Evolutionary conservation across 2,797 vertebrate genomes (phyloP).

Genomic region (Protonibea diacanthus): DNA sequence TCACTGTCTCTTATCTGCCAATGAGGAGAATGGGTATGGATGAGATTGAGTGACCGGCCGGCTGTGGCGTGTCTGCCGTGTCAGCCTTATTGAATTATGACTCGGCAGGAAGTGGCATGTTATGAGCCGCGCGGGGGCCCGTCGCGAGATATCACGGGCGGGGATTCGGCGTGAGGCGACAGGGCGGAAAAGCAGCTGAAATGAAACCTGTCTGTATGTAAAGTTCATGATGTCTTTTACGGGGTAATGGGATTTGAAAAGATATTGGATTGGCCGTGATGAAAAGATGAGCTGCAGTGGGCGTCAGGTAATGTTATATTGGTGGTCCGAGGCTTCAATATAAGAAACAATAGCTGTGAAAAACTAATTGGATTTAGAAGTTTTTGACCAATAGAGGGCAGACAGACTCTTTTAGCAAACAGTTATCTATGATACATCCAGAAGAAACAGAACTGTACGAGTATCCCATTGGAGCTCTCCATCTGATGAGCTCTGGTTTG

Average conservation of each 20-base stretch:
- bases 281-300: constrained; percentile 44
- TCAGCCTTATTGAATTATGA: constrained; percentile 82
- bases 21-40: constrained; percentile 69
- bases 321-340: neutral
- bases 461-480: neutral
- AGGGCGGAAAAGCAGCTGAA: constrained; percentile 54
- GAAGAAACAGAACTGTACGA: neutral
- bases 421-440: neutral
- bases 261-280: constrained; percentile 55
- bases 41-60: constrained; percentile 71
- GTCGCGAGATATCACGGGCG: constrained; percentile 31
- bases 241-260: constrained; percentile 58
- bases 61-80: constrained; percentile 62
- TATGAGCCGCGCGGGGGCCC: constrained; percentile 56
- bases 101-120: constrained; percentile 69
- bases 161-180: constrained; percentile 39
- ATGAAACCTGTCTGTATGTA: constrained; percentile 70
- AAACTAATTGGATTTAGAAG: neutral
- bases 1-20: constrained; percentile 80
- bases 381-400: neutral
- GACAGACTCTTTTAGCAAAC: neutral
- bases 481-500: neutral
- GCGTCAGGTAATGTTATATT: constrained; percentile 7
- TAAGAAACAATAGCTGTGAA: neutral
- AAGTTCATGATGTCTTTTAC: constrained; percentile 60